phyloP scores from a whole-genome alignment of 2,888 invertebrate species.

The Autographa gamma region DNA sequence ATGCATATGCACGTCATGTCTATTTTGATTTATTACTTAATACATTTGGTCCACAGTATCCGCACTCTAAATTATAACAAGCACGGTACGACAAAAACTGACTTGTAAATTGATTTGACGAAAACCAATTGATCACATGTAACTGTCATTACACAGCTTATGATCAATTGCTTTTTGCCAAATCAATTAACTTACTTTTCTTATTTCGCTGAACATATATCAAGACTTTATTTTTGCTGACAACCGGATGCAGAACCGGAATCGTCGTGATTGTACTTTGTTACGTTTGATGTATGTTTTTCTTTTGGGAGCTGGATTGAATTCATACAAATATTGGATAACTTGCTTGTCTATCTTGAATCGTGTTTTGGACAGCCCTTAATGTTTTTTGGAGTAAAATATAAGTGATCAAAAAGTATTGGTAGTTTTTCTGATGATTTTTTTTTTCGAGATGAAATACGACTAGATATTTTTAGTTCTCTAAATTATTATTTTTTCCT shows the following conservation, averaged over 20 bases:
- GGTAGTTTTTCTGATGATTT: no score
- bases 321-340: conserved; percentile 37
- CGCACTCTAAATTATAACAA: not conserved
- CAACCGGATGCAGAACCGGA: conserved; percentile 28
- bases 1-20: no score
- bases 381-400: no score
- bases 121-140: conserved; percentile 9
- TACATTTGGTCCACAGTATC: not conserved
- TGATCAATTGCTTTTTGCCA: conserved; percentile 23
- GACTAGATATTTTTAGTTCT: no score
- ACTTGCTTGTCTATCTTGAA: not conserved
- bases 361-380: not conserved
- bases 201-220: conserved; percentile 23
- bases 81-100: not conserved
- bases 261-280: conserved; percentile 28
- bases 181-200: conserved; percentile 35
- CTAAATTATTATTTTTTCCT: no score
- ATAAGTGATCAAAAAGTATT: no score
- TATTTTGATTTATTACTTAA: not conserved
- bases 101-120: conserved; percentile 7
- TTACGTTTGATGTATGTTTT: conserved; percentile 29
- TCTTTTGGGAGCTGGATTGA: conserved; percentile 44
- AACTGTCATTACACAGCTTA: conserved; percentile 6
- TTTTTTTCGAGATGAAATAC: no score
- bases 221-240: conserved; percentile 18